Evolutionary conservation across 2,797 vertebrate genomes (phyloP).

Genomic region (Sarcophilus harrisii): DNA sequence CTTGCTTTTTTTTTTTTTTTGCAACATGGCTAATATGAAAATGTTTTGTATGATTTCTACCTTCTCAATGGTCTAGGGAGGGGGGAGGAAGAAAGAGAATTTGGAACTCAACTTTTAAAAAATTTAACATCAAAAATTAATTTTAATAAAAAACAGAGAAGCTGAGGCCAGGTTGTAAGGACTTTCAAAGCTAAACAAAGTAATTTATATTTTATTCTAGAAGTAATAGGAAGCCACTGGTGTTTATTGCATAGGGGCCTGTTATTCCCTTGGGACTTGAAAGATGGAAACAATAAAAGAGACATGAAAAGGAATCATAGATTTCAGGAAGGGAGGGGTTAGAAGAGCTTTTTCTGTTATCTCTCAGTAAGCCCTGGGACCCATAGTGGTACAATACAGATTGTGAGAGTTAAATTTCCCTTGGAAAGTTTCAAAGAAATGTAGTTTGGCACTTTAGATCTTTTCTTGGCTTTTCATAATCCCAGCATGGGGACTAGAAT

Average conservation of each 20-base stretch:
- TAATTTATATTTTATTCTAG: neutral
- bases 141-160: neutral
- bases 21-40: neutral
- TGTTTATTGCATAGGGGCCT: neutral
- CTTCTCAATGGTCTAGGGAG: neutral
- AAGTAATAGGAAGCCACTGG: neutral
- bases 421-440: slow-evolving; percentile 1
- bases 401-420: neutral
- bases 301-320: neutral
- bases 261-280: neutral
- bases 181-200: neutral
- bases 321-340: neutral
- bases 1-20: neutral
- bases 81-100: neutral
- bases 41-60: neutral
- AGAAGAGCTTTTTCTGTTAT: neutral
- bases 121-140: neutral
- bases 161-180: neutral
- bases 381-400: neutral
- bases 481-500: slow-evolving; percentile 9
- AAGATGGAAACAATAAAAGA: neutral
- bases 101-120: neutral
- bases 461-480: slow-evolving; percentile 1
- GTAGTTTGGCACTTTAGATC: neutral
- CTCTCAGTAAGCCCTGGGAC: neutral